Conservation (phyloP, 2,113 vertebrate genomes). For the Engystomops pustulosus region DNA sequence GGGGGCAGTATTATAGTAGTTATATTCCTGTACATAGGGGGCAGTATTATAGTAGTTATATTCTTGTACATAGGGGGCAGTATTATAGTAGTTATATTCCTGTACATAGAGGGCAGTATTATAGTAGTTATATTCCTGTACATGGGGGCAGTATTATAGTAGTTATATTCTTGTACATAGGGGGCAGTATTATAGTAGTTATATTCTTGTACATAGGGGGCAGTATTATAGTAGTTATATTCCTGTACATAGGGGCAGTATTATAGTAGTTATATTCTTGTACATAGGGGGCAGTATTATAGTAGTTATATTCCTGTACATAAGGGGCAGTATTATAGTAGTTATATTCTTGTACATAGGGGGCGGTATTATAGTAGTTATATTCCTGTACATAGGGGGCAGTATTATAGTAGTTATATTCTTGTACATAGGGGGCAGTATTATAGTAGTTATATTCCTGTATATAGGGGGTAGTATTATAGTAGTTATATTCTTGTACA, state of each 20-base stretch:
- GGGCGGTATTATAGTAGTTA: too few species aligned
- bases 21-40: slow-evolving; percentile 1
- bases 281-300: slow-evolving; percentile 1
- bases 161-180: slow-evolving; percentile 10
- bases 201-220: slow-evolving; percentile 8
- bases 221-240: slow-evolving; percentile 16
- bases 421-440: too few species aligned
- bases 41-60: slow-evolving; percentile 14
- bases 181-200: slow-evolving; percentile 15
- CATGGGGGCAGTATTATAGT: neutral
- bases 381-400: too few species aligned
- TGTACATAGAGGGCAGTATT: slow-evolving; percentile 1
- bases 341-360: neutral
- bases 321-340: neutral
- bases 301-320: neutral
- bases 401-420: too few species aligned
- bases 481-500: slow-evolving; percentile 9
- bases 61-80: neutral
- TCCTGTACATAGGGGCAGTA: slow-evolving; percentile 10
- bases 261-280: neutral
- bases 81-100: slow-evolving; percentile 18
- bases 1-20: neutral
- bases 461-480: neutral
- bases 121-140: slow-evolving; percentile 15
- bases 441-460: slow-evolving; percentile 5